These are phyloP conservation scores for Tylochromis polylepis DNA, from an alignment of 2,113 vertebrate species.

Conservation along the genomic window DNA sequence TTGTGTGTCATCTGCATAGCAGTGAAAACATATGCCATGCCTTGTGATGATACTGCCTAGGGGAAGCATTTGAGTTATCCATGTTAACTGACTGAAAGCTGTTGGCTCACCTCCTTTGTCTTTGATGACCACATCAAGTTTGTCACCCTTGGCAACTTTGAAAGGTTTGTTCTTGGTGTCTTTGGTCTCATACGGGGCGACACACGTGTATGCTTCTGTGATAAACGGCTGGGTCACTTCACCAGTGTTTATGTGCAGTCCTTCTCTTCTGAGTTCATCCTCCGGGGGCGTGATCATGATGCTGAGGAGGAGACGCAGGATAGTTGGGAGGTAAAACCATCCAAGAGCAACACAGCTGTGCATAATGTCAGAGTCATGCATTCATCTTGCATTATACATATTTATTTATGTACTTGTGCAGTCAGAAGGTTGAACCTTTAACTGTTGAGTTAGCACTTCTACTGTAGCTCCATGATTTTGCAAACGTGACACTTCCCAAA, in stretches of 20 bases:
- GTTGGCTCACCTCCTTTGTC: slow-evolving; percentile 80
- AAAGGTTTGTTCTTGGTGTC: slow-evolving; percentile 82
- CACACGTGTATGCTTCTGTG: slow-evolving; percentile 76
- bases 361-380: not conserved
- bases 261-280: not conserved
- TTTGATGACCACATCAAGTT: slow-evolving; percentile 83
- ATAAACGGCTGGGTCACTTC: slow-evolving; percentile 73
- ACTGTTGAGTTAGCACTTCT: too few species aligned
- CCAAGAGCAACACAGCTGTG: not conserved
- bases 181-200: slow-evolving; percentile 82
- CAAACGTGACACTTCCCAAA: not conserved
- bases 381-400: not conserved
- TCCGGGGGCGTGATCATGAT: slow-evolving; percentile 80
- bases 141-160: slow-evolving; percentile 68
- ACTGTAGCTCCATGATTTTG: not conserved
- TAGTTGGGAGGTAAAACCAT: not conserved
- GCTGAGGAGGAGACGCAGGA: slow-evolving; percentile 57
- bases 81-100: not conserved
- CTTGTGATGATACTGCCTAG: too few species aligned
- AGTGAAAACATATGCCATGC: too few species aligned
- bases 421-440: not conserved
- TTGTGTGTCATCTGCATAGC: too few species aligned
- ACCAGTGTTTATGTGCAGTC: not conserved
- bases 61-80: not conserved
- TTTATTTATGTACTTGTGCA: not conserved